A percentile compares a stretch with the other conserved stretches of the same genome.
These are phyloP conservation scores for Palaemon carinicauda DNA, from an alignment of 1,140 invertebrate genomes.

Conservation along the genomic window DNA sequence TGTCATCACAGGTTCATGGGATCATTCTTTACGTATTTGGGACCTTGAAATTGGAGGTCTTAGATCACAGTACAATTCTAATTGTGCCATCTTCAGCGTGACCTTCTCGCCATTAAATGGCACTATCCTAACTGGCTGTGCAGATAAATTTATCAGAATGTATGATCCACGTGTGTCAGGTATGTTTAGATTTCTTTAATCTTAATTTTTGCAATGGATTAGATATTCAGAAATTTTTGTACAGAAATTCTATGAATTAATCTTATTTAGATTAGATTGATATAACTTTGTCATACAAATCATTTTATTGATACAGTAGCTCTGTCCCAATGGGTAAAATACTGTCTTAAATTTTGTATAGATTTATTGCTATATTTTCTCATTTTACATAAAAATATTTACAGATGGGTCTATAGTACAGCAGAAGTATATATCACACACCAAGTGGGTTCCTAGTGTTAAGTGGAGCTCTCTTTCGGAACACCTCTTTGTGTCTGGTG, in stretches of 20 bases:
- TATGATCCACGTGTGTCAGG: constrained; percentile 83
- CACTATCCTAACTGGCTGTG: constrained; percentile 83
- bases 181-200: neutral
- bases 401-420: constrained; percentile 88
- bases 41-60: constrained; percentile 85
- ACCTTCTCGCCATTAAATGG: constrained; percentile 82
- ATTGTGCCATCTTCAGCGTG: constrained; percentile 90
- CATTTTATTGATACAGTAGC: no score
- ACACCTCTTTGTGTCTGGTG: constrained; percentile 90
- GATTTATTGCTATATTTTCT: neutral
- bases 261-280: no score
- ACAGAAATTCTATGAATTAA: no score
- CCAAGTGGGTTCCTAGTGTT: constrained; percentile 88
- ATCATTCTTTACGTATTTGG: constrained; percentile 95
- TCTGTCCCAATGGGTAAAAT: no score
- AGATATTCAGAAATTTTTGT: no score
- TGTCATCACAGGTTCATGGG: constrained; percentile 88
- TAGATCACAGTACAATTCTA: constrained; percentile 82
- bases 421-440: constrained; percentile 87
- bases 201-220: no score
- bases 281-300: no score
- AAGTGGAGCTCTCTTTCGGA: constrained; percentile 87
- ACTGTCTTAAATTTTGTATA: no score
- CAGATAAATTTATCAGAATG: constrained; percentile 87
- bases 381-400: constrained; percentile 59